Conservation (phyloP, 2,888 invertebrate genomes). For the Capitulum mitella region DNA sequence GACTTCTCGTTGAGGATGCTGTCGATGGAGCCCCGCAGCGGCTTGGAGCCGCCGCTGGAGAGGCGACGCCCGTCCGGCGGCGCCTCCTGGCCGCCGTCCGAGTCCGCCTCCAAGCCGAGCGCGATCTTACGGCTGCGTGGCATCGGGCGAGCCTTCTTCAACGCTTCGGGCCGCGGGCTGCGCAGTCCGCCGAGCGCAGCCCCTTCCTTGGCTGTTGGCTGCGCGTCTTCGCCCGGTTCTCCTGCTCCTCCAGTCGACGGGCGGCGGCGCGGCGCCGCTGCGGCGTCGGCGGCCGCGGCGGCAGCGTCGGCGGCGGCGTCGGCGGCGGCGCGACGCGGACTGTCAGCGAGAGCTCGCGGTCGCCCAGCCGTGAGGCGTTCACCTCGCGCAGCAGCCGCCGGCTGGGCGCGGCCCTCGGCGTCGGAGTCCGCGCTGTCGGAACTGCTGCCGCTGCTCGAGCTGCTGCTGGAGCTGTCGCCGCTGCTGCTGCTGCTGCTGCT, state of each 20-base stretch:
- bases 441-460: conserved; percentile 21
- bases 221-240: conserved; percentile 19
- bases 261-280: background rate
- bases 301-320: background rate
- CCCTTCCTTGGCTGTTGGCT: conserved; percentile 14
- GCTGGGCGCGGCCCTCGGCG: background rate
- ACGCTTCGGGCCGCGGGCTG: background rate
- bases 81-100: background rate
- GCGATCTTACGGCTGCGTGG: conserved; percentile 15
- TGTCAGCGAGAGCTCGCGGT: conserved; percentile 13
- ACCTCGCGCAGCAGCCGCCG: conserved; percentile 23
- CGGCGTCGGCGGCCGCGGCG: background rate
- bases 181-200: conserved; percentile 14
- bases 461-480: conserved; percentile 11
- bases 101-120: background rate
- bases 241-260: conserved; percentile 16
- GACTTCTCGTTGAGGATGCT: conserved; percentile 14
- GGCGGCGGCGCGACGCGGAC: background rate
- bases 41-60: too few species aligned
- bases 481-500: background rate
- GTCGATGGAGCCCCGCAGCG: conserved; percentile 17
- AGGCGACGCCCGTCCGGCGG: background rate
- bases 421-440: background rate
- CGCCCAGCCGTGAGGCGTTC: conserved; percentile 18
- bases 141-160: conserved; percentile 12